A percentile compares a stretch with the other conserved stretches of the same genome.
phyloP scores from a whole-genome alignment of 2,888 invertebrate genomes.

The Caenorhabditis plicata region DNA sequence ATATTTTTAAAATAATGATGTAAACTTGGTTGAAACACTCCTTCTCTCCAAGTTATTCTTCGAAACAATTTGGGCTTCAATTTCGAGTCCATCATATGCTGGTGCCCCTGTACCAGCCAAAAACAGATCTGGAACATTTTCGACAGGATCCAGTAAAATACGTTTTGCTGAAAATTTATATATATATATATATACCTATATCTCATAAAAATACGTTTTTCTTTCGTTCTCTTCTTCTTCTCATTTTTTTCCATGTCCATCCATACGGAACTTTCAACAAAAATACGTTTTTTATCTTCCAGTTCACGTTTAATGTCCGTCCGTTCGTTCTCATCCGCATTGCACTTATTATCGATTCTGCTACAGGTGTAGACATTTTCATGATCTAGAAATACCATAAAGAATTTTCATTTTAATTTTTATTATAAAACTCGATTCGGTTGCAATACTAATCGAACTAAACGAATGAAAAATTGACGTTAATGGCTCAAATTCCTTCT shows the following conservation, averaged over 20 bases:
- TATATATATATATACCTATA: too few species aligned
- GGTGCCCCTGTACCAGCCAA: constrained; percentile 15
- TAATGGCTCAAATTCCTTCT: neutral
- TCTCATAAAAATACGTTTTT: neutral
- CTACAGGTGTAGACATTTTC: too few species aligned
- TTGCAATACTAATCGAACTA: neutral
- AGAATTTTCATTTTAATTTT: too few species aligned
- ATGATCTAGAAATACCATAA: too few species aligned
- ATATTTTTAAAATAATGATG: too few species aligned
- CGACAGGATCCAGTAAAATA: neutral
- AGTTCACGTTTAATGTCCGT: constrained; percentile 32
- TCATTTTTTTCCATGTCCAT: constrained; percentile 15
- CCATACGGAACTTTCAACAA: constrained; percentile 18
- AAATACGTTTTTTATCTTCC: constrained; percentile 34
- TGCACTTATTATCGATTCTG: too few species aligned
- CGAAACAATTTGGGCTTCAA: constrained; percentile 1
- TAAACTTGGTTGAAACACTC: neutral
- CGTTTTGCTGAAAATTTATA: constrained; percentile 2
- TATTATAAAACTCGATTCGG: too few species aligned
- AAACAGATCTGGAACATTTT: constrained; percentile 16
- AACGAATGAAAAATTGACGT: neutral
- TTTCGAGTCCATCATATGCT: constrained; percentile 9
- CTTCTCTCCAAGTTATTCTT: constrained; percentile 7
- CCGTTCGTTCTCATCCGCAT: constrained; percentile 1
- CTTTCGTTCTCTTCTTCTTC: constrained; percentile 8